These are phyloP conservation scores for Urocyon cinereoargenteus DNA, from an alignment of 2,797 vertebrate genomes.

Conservation along the genomic window DNA sequence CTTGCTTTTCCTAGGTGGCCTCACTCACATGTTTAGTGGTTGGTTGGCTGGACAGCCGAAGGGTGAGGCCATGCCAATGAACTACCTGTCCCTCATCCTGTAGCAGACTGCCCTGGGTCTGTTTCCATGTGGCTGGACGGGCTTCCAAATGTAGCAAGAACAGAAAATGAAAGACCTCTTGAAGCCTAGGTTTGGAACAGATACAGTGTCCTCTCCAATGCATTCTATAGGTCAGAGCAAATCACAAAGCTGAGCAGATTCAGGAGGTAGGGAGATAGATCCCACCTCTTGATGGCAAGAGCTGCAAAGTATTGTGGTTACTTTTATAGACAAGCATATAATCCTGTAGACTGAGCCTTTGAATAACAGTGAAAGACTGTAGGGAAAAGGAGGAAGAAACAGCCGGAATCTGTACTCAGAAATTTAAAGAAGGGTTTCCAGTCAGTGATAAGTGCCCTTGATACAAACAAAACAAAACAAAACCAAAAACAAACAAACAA, in stretches of 20 bases:
- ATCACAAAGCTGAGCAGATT: neutral
- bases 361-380: neutral
- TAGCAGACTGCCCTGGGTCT: neutral
- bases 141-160: neutral
- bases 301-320: neutral
- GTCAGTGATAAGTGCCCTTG: too few relatives aligned
- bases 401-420: neutral
- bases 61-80: accelerated
- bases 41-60: neutral
- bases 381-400: neutral
- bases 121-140: neutral
- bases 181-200: neutral
- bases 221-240: neutral
- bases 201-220: neutral
- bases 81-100: neutral
- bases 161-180: neutral
- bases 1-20: neutral
- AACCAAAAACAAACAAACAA: too few relatives aligned
- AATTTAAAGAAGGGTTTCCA: neutral
- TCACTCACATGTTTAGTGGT: accelerated
- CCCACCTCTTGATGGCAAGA: neutral
- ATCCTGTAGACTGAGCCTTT: neutral
- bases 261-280: neutral
- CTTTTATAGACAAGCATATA: neutral
- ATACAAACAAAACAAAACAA: too few relatives aligned